Base-by-base conservation (phyloP, 1,140 invertebrate species). In the Ladona fulva region DNA sequence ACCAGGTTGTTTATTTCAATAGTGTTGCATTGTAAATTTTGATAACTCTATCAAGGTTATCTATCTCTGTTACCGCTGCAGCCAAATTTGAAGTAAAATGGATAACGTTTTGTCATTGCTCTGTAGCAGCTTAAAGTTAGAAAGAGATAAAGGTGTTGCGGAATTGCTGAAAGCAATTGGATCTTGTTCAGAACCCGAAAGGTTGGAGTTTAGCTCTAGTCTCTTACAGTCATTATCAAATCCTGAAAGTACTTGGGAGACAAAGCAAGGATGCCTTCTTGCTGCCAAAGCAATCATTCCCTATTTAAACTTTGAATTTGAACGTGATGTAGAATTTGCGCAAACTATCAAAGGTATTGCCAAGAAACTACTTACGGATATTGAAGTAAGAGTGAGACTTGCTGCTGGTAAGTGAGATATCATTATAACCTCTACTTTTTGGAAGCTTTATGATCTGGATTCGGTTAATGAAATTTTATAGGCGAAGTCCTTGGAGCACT, bases 401-500 rank as follows among this genome's bases (percentile, higher is more conserved):
- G 84, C 84, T 59, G 85, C 86, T 80, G 85, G 85, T 86, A 77
- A 81, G 78, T 79, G 12, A 78, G 74, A 42, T 42, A 44, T 73
- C 10, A 25, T 25, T 12, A 52, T 76, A 24, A 19, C 19, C 14
- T 19, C 52, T 66, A 22, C 1, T 66, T 16, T 5, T 6, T 6
- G 3, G 14, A 66, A 66, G 1, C 3, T 76, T 25, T 25, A 37
- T 37, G 8, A 37, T 37, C 3, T 8, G 8, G 8, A 37, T 37
- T 1, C 3, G 29, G 8, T 37, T 37, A 5, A 37, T 37, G 1
- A 5, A 37, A 37, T 3, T n/a, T 76, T 78, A 11, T 78, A 87
- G 87, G 86, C 80, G 86, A 87, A 81, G 82, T 86, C 11, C 79
- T 88, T 24, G 86, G 86, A 75, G 81, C 82, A 37, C 80, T 87